These are phyloP conservation scores for Glaucomys volans DNA, from an alignment of 2,113 vertebrate genomes.

Conservation along the genomic window DNA sequence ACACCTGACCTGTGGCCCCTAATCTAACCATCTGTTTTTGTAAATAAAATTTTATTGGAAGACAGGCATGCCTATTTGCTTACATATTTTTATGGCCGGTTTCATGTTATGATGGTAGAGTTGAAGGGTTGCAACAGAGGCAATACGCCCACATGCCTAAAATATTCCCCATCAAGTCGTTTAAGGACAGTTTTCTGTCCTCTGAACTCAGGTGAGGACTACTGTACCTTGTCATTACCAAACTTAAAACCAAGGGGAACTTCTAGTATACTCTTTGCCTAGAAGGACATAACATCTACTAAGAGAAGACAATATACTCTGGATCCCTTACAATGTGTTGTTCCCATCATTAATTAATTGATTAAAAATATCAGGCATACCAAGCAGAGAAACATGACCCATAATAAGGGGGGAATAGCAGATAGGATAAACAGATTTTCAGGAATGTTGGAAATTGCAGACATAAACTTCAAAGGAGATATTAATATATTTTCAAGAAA, in stretches of 20 bases:
- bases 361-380: background rate
- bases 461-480: background rate
- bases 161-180: background rate
- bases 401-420: background rate
- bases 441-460: background rate
- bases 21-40: background rate
- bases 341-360: background rate
- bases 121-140: background rate
- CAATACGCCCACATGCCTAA: background rate
- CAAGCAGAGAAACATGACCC: slow-evolving; percentile 1
- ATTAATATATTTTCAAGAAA: background rate
- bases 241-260: background rate
- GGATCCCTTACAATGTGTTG: background rate
- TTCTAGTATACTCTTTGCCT: background rate
- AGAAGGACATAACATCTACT: background rate
- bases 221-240: background rate
- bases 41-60: slow-evolving; percentile 13
- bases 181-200: background rate
- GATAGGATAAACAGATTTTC: background rate
- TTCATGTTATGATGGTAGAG: background rate
- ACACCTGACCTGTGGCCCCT: too few species aligned
- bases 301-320: background rate
- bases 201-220: background rate
- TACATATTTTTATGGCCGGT: background rate
- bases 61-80: background rate